phyloP scores from a whole-genome alignment of 2,797 vertebrate genomes.

The Clarias pachynema region DNA sequence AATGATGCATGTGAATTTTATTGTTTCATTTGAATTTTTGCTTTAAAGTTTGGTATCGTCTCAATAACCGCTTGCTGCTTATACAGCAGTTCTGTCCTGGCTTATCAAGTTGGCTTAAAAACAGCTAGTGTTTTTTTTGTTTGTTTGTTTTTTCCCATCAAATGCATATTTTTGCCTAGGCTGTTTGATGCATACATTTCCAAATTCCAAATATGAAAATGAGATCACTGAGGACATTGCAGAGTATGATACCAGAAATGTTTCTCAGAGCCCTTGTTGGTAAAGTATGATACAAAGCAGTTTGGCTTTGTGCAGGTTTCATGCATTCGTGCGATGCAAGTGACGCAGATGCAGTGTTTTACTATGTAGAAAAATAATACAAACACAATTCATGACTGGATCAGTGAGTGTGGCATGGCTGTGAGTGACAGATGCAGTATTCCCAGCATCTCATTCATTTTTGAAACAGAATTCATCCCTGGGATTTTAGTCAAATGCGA shows the following conservation, averaged over 20 bases:
- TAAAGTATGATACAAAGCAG: slow-evolving; percentile 22
- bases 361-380: not conserved
- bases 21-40: slow-evolving; percentile 1
- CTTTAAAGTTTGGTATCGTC: not conserved
- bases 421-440: slow-evolving; percentile 12
- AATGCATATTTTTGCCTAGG: slow-evolving; percentile 28
- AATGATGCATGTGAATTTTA: slow-evolving; percentile 12
- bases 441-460: not conserved
- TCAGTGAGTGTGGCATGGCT: slow-evolving; percentile 22
- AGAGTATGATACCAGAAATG: slow-evolving; percentile 19
- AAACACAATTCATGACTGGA: slow-evolving; percentile 11
- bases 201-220: slow-evolving; percentile 15
- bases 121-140: slow-evolving; percentile 5
- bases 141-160: not conserved
- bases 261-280: slow-evolving; percentile 42
- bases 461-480: slow-evolving; percentile 15
- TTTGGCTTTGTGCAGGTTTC: slow-evolving; percentile 30
- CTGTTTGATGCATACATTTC: not conserved
- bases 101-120: not conserved
- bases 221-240: slow-evolving; percentile 22
- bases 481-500: slow-evolving; percentile 6
- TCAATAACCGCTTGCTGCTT: not conserved
- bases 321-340: slow-evolving; percentile 21
- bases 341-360: slow-evolving; percentile 12
- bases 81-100: not conserved